Evolutionary conservation across 2,888 invertebrate genomes (phyloP), one percentile per base, ranked within the genome.

Genomic region (Hirtodrosophila duncani): DNA sequence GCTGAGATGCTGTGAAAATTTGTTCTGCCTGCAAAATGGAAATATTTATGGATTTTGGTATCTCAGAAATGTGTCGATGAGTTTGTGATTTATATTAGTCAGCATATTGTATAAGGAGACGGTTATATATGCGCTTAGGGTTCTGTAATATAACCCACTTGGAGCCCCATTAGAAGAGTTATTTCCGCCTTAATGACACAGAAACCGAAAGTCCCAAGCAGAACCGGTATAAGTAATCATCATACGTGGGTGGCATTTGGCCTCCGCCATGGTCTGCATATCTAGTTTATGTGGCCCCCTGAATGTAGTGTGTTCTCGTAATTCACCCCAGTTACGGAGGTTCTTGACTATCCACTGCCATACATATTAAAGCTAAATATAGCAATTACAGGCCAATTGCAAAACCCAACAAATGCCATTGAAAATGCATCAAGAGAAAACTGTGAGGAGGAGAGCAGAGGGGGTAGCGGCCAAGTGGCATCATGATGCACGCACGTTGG

Each of bases 171-270:
- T 67, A 30, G 45, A 42, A 41, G 34, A 36, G 52, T 41, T 43
- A 41, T 80, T 81, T 71, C 72, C 69, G 68, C 77, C 62, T 82
- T 64, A 71, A 69, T 70, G 78, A 70, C 61, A 82, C 55, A 49
- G 83, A 83, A 83, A 83, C 63, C 57, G 83, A 83, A 83, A 83
- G 83, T 83, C 34, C 53, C 57, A 61, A 59, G 56, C n/a, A 24
- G 31, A 9, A 10, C 20, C 10, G 9, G 11, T 36, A 52, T 38
- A 49, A 27, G 48, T 57, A n/a, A n/a, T n/a, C n/a, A n/a, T n/a
- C n/a, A n/a, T n/a, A n/a, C n/a, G 45, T 53, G 44, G 30, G 51
- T 43, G 49, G 27, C 20, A 30, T 36, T 20, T 10, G 20, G 34
- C 27, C 34, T 51, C 44, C 26, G 50, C 57, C 42, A 43, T 36